phyloP scores from a whole-genome alignment of 1,140 invertebrate species.

The Caenorhabditis briggsae region DNA sequence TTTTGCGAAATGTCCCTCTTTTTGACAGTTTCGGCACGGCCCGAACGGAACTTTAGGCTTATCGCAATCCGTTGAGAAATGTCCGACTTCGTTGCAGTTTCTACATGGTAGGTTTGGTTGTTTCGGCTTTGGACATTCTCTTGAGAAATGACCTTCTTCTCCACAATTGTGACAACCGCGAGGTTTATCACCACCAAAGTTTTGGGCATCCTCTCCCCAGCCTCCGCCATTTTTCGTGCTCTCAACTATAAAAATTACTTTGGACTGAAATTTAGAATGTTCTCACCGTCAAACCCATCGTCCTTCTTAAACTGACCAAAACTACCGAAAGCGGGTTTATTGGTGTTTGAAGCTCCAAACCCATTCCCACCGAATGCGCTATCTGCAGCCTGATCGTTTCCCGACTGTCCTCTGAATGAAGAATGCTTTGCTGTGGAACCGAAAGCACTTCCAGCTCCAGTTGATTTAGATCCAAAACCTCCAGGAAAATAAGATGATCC shows the following conservation, averaged over 20 bases:
- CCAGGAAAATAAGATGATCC: too few relatives aligned
- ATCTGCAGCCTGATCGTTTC: background rate
- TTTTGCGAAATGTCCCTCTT: conserved; percentile 22
- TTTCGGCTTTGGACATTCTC: background rate
- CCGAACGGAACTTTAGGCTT: background rate
- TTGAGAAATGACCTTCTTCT: conserved; percentile 4
- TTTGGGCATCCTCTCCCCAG: background rate
- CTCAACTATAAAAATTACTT: background rate
- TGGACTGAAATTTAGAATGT: background rate
- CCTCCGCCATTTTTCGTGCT: background rate
- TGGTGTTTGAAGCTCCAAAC: background rate
- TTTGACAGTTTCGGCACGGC: background rate
- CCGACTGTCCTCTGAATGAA: background rate
- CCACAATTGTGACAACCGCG: conserved; percentile 4
- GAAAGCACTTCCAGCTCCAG: too few relatives aligned
- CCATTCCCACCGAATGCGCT: background rate
- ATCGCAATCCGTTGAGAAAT: background rate
- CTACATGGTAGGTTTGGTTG: background rate
- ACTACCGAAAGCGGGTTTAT: background rate
- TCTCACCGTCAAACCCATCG: background rate
- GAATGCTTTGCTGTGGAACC: too few relatives aligned
- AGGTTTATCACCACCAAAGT: background rate
- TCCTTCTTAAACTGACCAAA: background rate
- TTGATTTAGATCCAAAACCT: too few relatives aligned
- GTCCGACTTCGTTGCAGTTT: background rate